Conservation (phyloP, 2,888 invertebrate genomes). For the Cylloceria caligata region DNA sequence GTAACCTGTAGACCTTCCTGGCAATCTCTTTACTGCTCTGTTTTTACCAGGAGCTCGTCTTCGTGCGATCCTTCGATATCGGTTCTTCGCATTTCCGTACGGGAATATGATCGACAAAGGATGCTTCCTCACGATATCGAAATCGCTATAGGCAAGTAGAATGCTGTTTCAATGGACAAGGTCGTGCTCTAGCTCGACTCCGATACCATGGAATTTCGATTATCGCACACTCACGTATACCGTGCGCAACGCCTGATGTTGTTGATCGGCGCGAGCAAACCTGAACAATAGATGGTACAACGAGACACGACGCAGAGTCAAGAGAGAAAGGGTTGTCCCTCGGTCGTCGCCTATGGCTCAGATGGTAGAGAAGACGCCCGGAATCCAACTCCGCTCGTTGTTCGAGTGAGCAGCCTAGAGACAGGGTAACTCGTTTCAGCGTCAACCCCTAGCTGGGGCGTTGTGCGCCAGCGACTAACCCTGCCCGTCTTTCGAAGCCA, state of each 20-base stretch:
- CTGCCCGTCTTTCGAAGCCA: constrained; percentile 38
- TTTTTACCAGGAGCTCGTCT: not conserved
- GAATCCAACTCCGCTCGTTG: constrained; percentile 56
- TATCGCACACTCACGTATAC: constrained; percentile 30
- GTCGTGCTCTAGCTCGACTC: constrained; percentile 40
- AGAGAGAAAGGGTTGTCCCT: constrained; percentile 23
- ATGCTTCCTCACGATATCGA: not conserved
- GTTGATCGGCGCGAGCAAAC: constrained; percentile 10
- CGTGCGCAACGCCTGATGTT: constrained; percentile 30
- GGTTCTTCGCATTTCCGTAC: not conserved
- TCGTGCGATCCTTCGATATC: not conserved
- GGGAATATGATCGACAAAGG: not conserved
- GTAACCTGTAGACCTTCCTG: not conserved
- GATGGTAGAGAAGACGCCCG: constrained; percentile 27
- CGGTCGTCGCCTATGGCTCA: constrained; percentile 35
- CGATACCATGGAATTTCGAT: constrained; percentile 45
- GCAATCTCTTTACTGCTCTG: not conserved
- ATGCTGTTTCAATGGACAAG: constrained; percentile 29
- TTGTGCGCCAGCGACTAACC: constrained; percentile 21
- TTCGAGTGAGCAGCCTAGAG: constrained; percentile 52
- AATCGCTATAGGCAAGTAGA: not conserved
- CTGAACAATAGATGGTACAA: constrained; percentile 58
- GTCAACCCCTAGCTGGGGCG: constrained; percentile 38
- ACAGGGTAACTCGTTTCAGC: constrained; percentile 53
- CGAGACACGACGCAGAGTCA: constrained; percentile 34